These are phyloP conservation scores for Megalurothrips usitatus DNA, from an alignment of 2,888 invertebrate genomes.

Conservation along the genomic window DNA sequence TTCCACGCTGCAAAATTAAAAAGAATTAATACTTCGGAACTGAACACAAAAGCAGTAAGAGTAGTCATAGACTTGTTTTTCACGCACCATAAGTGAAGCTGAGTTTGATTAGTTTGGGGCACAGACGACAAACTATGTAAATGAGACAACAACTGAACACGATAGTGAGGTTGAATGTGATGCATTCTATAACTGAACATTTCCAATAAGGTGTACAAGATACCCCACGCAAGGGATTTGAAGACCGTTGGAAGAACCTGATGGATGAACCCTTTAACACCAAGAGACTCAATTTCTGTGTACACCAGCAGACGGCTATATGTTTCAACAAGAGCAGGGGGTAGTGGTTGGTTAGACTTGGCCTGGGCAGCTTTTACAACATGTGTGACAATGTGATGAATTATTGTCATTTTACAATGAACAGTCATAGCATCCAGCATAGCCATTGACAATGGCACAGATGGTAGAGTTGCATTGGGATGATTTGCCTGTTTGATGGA, in stretches of 20 bases:
- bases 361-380: slow-evolving; percentile 86
- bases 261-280: slow-evolving; percentile 94
- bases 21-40: background rate
- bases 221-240: slow-evolving; percentile 91
- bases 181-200: slow-evolving; percentile 96
- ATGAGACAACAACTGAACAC: slow-evolving; percentile 86
- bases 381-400: slow-evolving; percentile 79
- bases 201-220: slow-evolving; percentile 88
- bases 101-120: slow-evolving; percentile 92
- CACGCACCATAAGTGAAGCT: slow-evolving; percentile 79
- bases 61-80: slow-evolving; percentile 20
- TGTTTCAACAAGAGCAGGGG: slow-evolving; percentile 91
- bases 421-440: slow-evolving; percentile 83
- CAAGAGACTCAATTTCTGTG: slow-evolving; percentile 93
- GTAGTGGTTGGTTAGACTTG: slow-evolving; percentile 75
- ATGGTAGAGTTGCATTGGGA: background rate
- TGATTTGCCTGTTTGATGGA: slow-evolving; percentile 52
- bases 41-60: slow-evolving; percentile 27
- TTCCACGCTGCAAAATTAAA: slow-evolving; percentile 61
- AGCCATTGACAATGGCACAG: slow-evolving; percentile 77
- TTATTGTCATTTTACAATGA: slow-evolving; percentile 92
- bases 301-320: slow-evolving; percentile 90
- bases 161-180: slow-evolving; percentile 93
- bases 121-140: slow-evolving; percentile 86
- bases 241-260: slow-evolving; percentile 87